Evolutionary conservation across 2,113 vertebrate genomes (phyloP).

Genomic region (Myotis yumanensis): DNA sequence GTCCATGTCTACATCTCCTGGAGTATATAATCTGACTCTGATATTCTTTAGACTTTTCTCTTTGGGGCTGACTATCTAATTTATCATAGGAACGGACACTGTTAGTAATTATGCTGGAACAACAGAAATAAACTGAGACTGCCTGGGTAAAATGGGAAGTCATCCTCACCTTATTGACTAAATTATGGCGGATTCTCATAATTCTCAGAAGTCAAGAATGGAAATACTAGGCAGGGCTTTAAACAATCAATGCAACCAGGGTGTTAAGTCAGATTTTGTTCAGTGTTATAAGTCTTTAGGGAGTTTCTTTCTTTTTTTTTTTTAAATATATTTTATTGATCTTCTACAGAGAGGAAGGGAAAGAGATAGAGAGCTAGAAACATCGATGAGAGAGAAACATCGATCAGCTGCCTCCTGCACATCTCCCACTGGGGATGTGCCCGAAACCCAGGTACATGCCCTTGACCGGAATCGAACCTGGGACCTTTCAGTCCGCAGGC

Average conservation of each 20-base stretch:
- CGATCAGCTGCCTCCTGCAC: too few relatives aligned
- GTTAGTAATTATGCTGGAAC: background rate
- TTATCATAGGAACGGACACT: background rate
- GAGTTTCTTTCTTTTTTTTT: background rate
- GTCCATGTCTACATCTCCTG: background rate
- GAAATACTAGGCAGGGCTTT: background rate
- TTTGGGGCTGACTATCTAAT: background rate
- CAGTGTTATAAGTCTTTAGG: background rate
- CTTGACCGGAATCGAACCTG: too few relatives aligned
- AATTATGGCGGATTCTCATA: background rate
- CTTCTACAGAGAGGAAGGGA: too few relatives aligned
- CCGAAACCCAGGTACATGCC: too few relatives aligned
- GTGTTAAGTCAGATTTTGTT: conserved; percentile 17
- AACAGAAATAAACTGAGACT: background rate
- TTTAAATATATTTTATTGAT: too few relatives aligned
- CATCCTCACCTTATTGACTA: background rate
- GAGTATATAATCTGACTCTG: background rate
- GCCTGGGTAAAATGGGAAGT: background rate
- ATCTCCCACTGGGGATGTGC: too few relatives aligned
- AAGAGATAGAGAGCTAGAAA: too few relatives aligned
- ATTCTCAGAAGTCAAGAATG: background rate
- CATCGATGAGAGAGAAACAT: too few relatives aligned
- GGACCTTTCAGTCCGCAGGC: too few relatives aligned
- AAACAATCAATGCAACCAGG: background rate
- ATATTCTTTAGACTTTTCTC: conserved; percentile 10